phyloP scores from a whole-genome alignment of 2,113 vertebrate genomes.

The Leuciscus idus region DNA sequence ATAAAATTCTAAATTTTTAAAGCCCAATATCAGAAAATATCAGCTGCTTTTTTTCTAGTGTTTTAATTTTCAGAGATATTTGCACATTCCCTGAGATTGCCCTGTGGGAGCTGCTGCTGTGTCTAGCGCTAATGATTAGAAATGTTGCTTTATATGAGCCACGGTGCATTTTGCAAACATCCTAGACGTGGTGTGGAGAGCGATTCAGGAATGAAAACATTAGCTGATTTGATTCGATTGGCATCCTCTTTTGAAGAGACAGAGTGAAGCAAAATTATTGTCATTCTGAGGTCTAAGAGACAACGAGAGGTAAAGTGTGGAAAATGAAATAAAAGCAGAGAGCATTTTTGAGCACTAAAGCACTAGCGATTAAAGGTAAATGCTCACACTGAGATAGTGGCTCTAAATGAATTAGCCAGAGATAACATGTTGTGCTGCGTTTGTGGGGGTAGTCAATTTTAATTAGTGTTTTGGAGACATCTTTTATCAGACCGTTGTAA shows the following conservation, averaged over 20 bases:
- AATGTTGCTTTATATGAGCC: slow-evolving; percentile 57
- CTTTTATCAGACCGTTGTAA: slow-evolving; percentile 80
- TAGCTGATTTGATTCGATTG: slow-evolving; percentile 66
- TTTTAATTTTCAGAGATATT: neutral
- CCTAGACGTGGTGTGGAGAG: neutral
- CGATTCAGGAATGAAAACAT: slow-evolving; percentile 30
- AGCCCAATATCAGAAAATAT: slow-evolving; percentile 6
- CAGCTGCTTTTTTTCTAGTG: neutral
- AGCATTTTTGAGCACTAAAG: slow-evolving; percentile 72
- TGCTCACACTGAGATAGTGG: slow-evolving; percentile 69
- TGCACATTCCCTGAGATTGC: neutral
- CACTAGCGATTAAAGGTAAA: slow-evolving; percentile 66
- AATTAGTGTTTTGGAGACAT: slow-evolving; percentile 80
- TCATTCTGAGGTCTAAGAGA: slow-evolving; percentile 61
- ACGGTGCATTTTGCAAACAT: slow-evolving; percentile 15
- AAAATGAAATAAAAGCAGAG: slow-evolving; percentile 57
- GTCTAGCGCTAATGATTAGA: slow-evolving; percentile 28
- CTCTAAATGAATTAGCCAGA: slow-evolving; percentile 78
- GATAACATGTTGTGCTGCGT: slow-evolving; percentile 75
- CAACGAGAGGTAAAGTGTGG: slow-evolving; percentile 64
- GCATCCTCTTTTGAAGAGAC: slow-evolving; percentile 64
- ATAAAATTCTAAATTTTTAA: neutral
- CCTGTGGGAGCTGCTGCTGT: neutral
- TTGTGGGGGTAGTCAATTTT: slow-evolving; percentile 77
- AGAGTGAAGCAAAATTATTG: slow-evolving; percentile 59